These are phyloP conservation scores for Xiphias gladius DNA, from an alignment of 2,113 vertebrate genomes.

Conservation along the genomic window DNA sequence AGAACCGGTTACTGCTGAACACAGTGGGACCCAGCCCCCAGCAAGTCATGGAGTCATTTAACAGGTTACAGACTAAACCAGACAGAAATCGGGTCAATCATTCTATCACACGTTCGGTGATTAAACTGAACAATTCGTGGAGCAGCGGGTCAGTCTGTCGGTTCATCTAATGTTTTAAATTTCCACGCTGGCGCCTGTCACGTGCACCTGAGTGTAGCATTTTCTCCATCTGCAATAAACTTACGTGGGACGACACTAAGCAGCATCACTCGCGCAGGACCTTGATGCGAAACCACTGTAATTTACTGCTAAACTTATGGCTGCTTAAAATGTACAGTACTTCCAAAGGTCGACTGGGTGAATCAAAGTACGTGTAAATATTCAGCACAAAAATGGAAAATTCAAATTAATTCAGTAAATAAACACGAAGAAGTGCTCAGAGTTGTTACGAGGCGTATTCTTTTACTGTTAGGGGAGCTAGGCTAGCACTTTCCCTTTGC, in stretches of 20 bases:
- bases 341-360: slow-evolving; percentile 1
- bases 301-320: slow-evolving; percentile 18
- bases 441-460: too few species aligned
- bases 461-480: neutral
- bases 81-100: neutral
- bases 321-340: slow-evolving; percentile 18
- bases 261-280: slow-evolving; percentile 26
- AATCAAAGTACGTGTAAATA: neutral
- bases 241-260: slow-evolving; percentile 17
- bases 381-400: neutral
- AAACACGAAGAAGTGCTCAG: neutral
- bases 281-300: slow-evolving; percentile 47
- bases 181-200: neutral
- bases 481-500: neutral
- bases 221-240: slow-evolving; percentile 42
- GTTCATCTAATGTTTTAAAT: neutral
- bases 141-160: neutral
- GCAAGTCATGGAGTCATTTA: neutral
- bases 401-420: neutral
- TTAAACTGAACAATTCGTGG: neutral
- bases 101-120: neutral
- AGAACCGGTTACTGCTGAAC: neutral
- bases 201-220: neutral
- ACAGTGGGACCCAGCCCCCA: neutral
- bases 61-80: neutral